Evolutionary conservation across 2,888 invertebrate species (phyloP).

Genomic region (Protonemura montana): DNA sequence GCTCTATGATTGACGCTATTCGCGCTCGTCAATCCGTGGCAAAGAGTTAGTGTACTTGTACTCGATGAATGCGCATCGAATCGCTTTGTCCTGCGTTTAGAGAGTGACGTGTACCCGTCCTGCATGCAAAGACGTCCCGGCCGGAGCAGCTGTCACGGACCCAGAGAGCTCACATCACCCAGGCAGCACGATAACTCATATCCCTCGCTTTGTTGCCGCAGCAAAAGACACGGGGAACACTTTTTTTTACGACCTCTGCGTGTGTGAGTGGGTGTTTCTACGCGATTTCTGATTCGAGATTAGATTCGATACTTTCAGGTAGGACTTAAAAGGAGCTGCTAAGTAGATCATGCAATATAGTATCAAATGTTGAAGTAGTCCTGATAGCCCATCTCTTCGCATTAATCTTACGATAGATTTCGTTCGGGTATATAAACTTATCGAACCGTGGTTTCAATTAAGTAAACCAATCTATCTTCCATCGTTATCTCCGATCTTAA

Average conservation of each 20-base stretch:
- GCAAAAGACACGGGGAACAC: not conserved
- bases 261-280: not conserved
- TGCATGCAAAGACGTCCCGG: not conserved
- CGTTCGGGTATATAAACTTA: not conserved
- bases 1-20: not conserved
- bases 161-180: not conserved
- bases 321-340: not conserved
- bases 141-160: not conserved
- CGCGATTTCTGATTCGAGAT: not conserved
- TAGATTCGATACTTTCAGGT: not conserved
- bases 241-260: not conserved
- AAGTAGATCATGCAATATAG: constrained; percentile 7
- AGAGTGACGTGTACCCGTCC: not conserved
- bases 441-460: constrained; percentile 29
- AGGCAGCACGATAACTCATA: not conserved
- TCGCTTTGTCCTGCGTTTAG: not conserved
- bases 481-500: constrained; percentile 26
- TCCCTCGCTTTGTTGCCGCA: not conserved
- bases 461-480: constrained; percentile 33
- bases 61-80: not conserved
- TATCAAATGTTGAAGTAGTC: constrained; percentile 4
- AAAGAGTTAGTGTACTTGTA: not conserved
- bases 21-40: not conserved
- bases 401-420: constrained; percentile 7
- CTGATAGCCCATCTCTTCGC: constrained; percentile 4